Evolutionary conservation across 2,888 invertebrate species (phyloP), one percentile per base, ranked within the genome.

Genomic region (Apamea epomidion): DNA sequence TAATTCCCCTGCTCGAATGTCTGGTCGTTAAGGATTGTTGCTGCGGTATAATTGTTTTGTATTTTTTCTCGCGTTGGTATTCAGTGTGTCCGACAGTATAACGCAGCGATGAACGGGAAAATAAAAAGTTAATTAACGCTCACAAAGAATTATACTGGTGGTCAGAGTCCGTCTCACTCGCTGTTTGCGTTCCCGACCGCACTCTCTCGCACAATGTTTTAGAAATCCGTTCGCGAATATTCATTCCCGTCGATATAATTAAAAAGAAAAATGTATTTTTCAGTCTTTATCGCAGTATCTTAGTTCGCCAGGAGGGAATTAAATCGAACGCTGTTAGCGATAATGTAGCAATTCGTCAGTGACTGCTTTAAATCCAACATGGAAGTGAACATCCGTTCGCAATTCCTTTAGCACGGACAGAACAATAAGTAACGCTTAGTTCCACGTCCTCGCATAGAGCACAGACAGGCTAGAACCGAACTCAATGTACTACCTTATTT

Each of bases 341-440:
- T 95, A 95, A 95, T 95, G 95, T 94, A 93, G 93, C 95, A 87
- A 95, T 95, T 93, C 93, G 92, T 95, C 95, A 95, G 93, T 95
- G 95, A 93, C 95, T 93, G 92, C 90, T 94, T 94, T 94, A 95
- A 95, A 94, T 94, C 95, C 93, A 91, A 91, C 92, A 91, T 91
- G 92, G 93, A 92, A 94, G 94, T 92, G 92, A 93, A 90, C 94
- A 93, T 93, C 93, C 93, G 92, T 88, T 90, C 89, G 94, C 94
- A 92, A 94, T 94, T 93, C 92, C 92, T 94, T 93, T 90, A 91
- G 88, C 90, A 92, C 90, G 91, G 93, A 93, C 92, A 90, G 93
- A 91, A 93, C 93, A 92, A 94, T 94, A 95, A 94, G 94, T 95
- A 95, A 94, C 92, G 94, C 94, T 95, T 94, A 94, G 93, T 91